Evolutionary conservation across 2,888 invertebrate genomes (phyloP).

Genomic region (Allophyes oxyacanthae): DNA sequence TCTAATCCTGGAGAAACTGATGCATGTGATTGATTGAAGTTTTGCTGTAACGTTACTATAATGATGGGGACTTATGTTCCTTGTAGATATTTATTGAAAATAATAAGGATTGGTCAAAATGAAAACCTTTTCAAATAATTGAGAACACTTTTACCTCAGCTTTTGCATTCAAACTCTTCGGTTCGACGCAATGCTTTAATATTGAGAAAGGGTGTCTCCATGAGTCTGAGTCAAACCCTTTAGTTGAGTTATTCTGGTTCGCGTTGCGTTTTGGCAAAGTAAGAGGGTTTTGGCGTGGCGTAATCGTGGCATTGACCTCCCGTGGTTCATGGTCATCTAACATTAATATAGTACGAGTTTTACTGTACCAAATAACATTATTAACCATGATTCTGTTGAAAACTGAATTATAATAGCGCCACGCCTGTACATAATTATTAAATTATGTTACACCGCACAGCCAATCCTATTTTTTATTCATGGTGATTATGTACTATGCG

Average conservation of each 20-base stretch:
- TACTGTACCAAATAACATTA: background rate
- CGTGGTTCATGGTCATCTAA: slow-evolving; percentile 1
- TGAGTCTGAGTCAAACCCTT: slow-evolving; percentile 1
- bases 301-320: slow-evolving; percentile 6
- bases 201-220: slow-evolving; percentile 30
- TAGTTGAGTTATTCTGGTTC: slow-evolving; percentile 11
- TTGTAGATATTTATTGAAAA: no score
- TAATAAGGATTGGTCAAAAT: no score
- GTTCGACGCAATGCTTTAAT: slow-evolving; percentile 21
- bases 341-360: background rate
- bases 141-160: slow-evolving; percentile 17
- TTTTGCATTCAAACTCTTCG: slow-evolving; percentile 14
- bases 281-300: background rate
- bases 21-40: no score
- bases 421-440: background rate
- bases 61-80: no score
- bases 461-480: background rate
- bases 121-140: slow-evolving; percentile 36
- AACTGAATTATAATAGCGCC: background rate
- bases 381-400: background rate
- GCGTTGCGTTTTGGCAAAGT: no score
- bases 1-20: no score
- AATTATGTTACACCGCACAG: background rate
- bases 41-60: no score
- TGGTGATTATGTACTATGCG: background rate